A percentile compares a stretch with the other conserved stretches of the same genome.
Evolutionary conservation across 2,797 vertebrate genomes (phyloP).

Genomic region (Lagodon rhomboides): DNA sequence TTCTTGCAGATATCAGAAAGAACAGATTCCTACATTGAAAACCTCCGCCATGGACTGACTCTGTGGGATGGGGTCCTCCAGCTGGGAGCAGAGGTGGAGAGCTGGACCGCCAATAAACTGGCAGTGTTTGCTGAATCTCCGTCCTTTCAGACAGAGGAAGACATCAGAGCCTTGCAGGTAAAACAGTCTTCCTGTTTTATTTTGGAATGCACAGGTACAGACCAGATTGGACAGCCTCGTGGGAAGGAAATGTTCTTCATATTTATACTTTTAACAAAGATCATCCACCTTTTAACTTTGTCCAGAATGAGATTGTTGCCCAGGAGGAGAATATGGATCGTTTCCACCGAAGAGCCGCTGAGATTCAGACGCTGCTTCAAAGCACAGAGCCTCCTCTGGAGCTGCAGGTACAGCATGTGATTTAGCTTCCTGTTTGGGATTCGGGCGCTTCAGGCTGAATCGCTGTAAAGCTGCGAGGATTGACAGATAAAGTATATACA

Average conservation of each 20-base stretch:
- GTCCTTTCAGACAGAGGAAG: constrained; percentile 81
- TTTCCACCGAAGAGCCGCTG: constrained; percentile 85
- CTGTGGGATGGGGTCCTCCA: constrained; percentile 91
- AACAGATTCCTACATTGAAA: constrained; percentile 89
- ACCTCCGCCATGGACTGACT: constrained; percentile 86
- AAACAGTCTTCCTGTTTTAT: not conserved
- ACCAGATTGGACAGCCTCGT: not conserved
- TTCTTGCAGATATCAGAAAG: constrained; percentile 90
- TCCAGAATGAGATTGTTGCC: constrained; percentile 86
- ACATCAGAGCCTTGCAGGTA: constrained; percentile 87
- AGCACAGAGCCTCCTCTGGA: constrained; percentile 90
- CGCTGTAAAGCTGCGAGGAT: not conserved
- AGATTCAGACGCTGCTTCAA: constrained; percentile 90
- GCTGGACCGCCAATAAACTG: constrained; percentile 83
- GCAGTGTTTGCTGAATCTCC: constrained; percentile 70
- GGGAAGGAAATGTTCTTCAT: not conserved
- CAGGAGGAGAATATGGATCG: constrained; percentile 87
- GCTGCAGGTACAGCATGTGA: constrained; percentile 87
- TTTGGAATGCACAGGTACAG: not conserved
- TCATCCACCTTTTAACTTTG: constrained; percentile 4
- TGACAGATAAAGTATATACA: not conserved
- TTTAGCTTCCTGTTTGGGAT: not conserved
- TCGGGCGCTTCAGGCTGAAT: not conserved
- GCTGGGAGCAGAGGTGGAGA: constrained; percentile 85
- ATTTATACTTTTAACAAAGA: not conserved